Evolutionary conservation across 2,888 invertebrate species (phyloP).

Genomic region (Noctua comes): DNA sequence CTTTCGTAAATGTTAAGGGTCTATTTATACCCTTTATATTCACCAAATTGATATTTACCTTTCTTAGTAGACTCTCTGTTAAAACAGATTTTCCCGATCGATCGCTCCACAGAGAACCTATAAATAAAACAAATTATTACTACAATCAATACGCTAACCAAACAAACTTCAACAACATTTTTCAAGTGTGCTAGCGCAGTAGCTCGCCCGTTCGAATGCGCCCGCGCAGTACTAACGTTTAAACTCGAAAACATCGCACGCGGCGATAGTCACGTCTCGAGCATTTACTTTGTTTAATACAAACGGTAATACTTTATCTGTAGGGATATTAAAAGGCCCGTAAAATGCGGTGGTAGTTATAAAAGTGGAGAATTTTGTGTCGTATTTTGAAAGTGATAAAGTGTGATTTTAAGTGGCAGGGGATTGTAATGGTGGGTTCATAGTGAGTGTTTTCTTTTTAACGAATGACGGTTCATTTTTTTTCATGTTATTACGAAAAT

Average conservation of each 20-base stretch:
- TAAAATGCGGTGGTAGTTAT: constrained; percentile 40
- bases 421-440: constrained; percentile 51
- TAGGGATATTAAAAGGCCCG: constrained; percentile 33
- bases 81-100: no score
- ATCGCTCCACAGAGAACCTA: neutral
- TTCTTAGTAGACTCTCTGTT: neutral
- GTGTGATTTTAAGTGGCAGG: constrained; percentile 30
- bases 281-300: constrained; percentile 34
- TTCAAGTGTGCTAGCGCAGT: constrained; percentile 30
- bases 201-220: constrained; percentile 30
- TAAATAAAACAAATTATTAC: neutral
- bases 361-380: constrained; percentile 33
- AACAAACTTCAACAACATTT: neutral
- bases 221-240: constrained; percentile 47
- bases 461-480: neutral
- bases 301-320: constrained; percentile 57
- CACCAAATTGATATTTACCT: neutral
- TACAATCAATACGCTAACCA: neutral
- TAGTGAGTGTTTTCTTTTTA: constrained; percentile 11
- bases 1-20: no score
- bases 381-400: constrained; percentile 24
- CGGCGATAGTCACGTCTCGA: constrained; percentile 56
- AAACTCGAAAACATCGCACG: constrained; percentile 42
- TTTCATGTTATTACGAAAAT: neutral
- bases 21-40: no score